Conservation (phyloP, 1,140 invertebrate species). For the Dinothrombium tinctorium region DNA sequence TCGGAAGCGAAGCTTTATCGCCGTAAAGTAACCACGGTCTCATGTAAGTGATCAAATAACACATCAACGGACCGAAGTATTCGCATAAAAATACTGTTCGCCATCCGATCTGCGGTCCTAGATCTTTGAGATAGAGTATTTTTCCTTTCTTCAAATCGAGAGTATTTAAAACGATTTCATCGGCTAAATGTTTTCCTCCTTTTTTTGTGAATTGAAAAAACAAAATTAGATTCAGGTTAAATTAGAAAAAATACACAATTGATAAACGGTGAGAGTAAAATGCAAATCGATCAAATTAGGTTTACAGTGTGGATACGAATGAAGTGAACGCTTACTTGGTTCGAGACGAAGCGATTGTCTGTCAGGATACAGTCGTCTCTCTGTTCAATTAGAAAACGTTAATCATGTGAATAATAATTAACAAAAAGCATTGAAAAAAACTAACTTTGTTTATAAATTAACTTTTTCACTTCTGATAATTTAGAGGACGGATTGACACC, state of each 20-base stretch:
- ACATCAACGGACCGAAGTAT: constrained; percentile 79
- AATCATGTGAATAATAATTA: no score
- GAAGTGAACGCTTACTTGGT: no score
- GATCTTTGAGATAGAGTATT: constrained; percentile 36
- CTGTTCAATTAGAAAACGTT: no score
- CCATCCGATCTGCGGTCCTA: constrained; percentile 96
- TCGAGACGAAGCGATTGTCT: background rate
- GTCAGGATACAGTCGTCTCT: background rate
- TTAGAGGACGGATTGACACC: no score
- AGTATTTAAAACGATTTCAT: constrained; percentile 20
- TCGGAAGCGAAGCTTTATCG: constrained; percentile 21
- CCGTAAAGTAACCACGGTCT: constrained; percentile 79
- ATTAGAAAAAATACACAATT: background rate
- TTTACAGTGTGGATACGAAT: no score
- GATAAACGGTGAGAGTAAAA: no score
- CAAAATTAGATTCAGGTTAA: background rate
- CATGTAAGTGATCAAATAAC: constrained; percentile 72
- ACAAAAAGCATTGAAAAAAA: no score
- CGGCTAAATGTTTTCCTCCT: constrained; percentile 24
- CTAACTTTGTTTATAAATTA: no score
- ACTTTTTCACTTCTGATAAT: no score
- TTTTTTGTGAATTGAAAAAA: constrained; percentile 5
- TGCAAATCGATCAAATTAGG: no score
- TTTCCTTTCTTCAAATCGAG: constrained; percentile 18
- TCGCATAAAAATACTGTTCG: constrained; percentile 85